Evolutionary conservation across 2,888 invertebrate species (phyloP).

Genomic region (Pinctada fucata): DNA sequence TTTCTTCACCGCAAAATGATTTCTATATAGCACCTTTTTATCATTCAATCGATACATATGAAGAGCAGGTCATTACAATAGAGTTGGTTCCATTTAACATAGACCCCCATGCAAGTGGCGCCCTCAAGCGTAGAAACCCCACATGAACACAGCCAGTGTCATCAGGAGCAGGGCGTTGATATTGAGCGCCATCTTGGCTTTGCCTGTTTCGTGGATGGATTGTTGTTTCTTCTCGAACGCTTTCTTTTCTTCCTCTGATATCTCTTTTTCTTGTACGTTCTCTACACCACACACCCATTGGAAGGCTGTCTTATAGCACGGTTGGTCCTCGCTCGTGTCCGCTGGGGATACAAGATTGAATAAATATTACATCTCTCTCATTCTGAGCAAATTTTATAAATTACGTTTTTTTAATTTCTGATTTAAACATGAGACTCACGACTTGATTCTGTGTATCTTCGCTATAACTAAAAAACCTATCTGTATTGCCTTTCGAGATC

Average conservation of each 20-base stretch:
- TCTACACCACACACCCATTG: conserved; percentile 77
- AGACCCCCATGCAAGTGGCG: no score
- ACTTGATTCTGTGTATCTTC: no score
- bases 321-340: conserved; percentile 37
- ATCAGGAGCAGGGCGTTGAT: conserved; percentile 74
- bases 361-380: conserved; percentile 31
- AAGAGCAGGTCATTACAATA: no score
- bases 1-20: no score
- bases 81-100: no score
- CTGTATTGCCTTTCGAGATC: no score
- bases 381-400: conserved; percentile 50
- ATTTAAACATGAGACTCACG: no score
- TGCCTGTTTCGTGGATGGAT: conserved; percentile 74
- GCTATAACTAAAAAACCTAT: no score
- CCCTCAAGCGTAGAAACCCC: conserved; percentile 71
- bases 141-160: conserved; percentile 72
- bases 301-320: conserved; percentile 69
- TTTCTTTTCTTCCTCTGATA: conserved; percentile 66
- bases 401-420: neutral
- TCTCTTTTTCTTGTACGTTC: conserved; percentile 59
- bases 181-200: conserved; percentile 72
- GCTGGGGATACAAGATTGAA: neutral
- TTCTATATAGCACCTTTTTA: no score
- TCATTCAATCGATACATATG: no score
- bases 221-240: conserved; percentile 67